Base-by-base conservation (phyloP, 2,888 invertebrate species). In the Steinernema hermaphroditum region DNA sequence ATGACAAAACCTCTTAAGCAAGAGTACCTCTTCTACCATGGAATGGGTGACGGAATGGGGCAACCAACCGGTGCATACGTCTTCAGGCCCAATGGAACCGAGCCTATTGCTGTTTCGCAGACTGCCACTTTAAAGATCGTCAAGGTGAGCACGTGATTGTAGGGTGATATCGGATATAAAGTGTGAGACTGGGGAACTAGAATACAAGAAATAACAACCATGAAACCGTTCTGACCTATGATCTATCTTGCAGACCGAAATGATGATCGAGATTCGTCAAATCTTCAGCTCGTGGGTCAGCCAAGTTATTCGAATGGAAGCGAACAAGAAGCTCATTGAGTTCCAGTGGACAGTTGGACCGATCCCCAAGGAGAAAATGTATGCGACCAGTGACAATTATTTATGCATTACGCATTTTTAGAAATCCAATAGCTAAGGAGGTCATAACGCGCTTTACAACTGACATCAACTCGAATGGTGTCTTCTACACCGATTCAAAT, bases 21-120 rank as follows among this genome's bases (percentile, higher is more conserved):
- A 85, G 90, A 91, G 1, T 92, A 93, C 83, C 89, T 90, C 27
- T 94, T 91, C 84, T 95, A 94, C 83, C 74, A 77, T 50, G 82
- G 79, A 57, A 34, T 68, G 37, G 62, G n/a, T 14, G 76, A 80
- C 0, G 89, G 92, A 82, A 93, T 93, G 82, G 85, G 85, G 0
- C 82, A 94, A 74, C 91, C 94, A 0, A 95, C 96, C 0, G 97
- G 97, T 0, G 96, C 96, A 0, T 97, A 98, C 83, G 92, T 96
- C 43, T 90, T 89, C 83, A 77, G 89, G 50, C 89, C 89, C 2
- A 86, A 86, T 37, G 79, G 81, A 22, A 79, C 81, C 6, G 74
- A 71, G n/a, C 81, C 84, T 6, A 73, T 78, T 34, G 68, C 68
- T 0, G 68, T 82, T 37, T 44, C 68, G 1, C 27, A 44, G 1